Evolutionary conservation across 2,113 vertebrate species (phyloP).

Genomic region (Pipa parva): DNA sequence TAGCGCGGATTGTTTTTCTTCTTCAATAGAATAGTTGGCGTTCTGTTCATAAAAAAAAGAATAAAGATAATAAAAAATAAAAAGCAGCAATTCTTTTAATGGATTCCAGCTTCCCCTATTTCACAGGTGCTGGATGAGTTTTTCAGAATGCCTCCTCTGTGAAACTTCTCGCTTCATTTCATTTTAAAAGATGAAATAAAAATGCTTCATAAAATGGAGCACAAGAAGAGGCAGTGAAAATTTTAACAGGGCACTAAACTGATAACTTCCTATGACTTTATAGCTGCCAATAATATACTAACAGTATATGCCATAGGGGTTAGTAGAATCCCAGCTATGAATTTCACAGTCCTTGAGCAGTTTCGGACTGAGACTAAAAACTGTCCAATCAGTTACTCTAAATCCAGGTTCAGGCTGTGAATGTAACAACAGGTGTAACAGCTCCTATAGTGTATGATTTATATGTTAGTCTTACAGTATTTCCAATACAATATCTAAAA

Average conservation of each 20-base stretch:
- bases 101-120: not conserved
- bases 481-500: too few species aligned
- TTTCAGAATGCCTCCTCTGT: not conserved
- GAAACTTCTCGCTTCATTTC: conserved; percentile 6
- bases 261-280: conserved; percentile 21
- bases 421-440: too few species aligned
- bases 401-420: too few species aligned
- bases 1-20: not conserved
- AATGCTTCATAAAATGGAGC: conserved; percentile 12
- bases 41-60: conserved; percentile 4
- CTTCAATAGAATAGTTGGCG: conserved; percentile 1
- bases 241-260: conserved; percentile 23
- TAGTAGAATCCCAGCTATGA: not conserved
- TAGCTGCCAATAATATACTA: conserved; percentile 6
- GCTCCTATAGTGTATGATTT: too few species aligned
- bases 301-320: not conserved
- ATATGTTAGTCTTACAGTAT: too few species aligned
- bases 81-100: not conserved
- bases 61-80: conserved; percentile 4
- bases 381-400: too few species aligned
- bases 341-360: too few species aligned
- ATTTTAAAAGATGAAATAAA: conserved; percentile 22
- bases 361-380: too few species aligned
- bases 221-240: conserved; percentile 10
- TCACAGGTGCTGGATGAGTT: conserved; percentile 15